Evolutionary conservation across 1,140 invertebrate genomes (phyloP), one percentile per base, ranked within the genome.

Genomic region (Neodiprion pinetum): DNA sequence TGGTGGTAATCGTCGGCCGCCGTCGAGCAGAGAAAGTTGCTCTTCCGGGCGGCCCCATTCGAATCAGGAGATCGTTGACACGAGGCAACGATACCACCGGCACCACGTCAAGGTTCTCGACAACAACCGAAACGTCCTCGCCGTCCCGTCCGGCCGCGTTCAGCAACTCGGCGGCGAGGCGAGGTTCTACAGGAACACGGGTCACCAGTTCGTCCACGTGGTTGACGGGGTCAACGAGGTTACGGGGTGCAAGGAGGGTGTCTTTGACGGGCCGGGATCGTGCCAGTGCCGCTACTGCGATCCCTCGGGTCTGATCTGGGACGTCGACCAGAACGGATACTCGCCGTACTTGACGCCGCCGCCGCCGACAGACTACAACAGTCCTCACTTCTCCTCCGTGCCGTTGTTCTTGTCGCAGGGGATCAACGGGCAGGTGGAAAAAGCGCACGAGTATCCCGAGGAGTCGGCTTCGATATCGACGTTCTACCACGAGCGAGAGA

Each of bases 271-370:
- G 67, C 87, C 89, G 69, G 91, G 89, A 79, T 85, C 90, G n/a
- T 95, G 94, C 85, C 94, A 95, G 85, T 96, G 94, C 82, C 90
- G 92, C 10, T 94, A 94, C 77, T 95, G 94, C 82, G 94, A 95
- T 82, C 94, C 95, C 0, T 89, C 92, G 21, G 92, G 93, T 66
- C 91, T 93, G 75, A 92, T 95, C 71, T 96, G 95, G 94, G 94
- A 94, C 81, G 90, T 93, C 2, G 91, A 93, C 66, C 87, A 87
- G 47, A 86, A 84, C 72, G 85, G 87, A 71, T 91, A 90, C 79
- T 90, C 90, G 11, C 88, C 89, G 7, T 90, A 87, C 72, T 75
- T 89, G 49, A 88, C 89, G 67, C 80, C 85, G 0, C 84, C 88
- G 11, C 72, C 81, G 4, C 48, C 80, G n/a, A 47, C 72, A 28